Evolutionary conservation across 2,113 vertebrate genomes (phyloP), one percentile per base, ranked within the genome.

Genomic region (Xiphophorus hellerii): DNA sequence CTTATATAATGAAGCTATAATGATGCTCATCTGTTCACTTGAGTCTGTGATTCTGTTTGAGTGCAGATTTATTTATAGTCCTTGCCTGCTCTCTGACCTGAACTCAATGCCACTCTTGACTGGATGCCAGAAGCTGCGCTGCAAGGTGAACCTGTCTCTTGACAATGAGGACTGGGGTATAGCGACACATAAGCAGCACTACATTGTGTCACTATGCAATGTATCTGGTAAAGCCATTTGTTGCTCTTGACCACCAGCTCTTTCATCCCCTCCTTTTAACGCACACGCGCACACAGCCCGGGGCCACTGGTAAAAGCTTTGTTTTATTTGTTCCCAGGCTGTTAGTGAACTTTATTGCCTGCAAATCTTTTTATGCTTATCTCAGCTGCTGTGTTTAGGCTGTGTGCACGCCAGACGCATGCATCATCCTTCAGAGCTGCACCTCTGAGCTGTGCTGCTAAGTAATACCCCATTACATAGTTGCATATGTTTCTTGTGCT

Each of bases 241-340:
- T 30, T 64, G 70, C 65, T 76, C 66, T 69, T 73, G 71, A 88
- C 78, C 85, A 74, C 44, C 67, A 67, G 28, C 66, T 76, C 77
- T 84, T 86, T 85, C 80, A 89, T 74, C 79, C 69, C 42, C 31
- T 13, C 42, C 37, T 14, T 83, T 84, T 37, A 75, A 85, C 67
- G 79, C 70, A 66, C 62, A 30, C 33, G 37, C 67, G 69, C 35
- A 54, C 64, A 71, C 60, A 58, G 28, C 30, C 69, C 30, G 62
- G 69, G 61, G 66, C 62, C 77, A 74, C 72, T 80, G 83, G 30
- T 83, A 73, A 88, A 75, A 81, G 61, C 69, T 84, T 85, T 77
- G 75, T 78, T 90, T 84, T 62, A 84, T 88, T 78, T 74, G 71
- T 74, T 85, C 66, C 65, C 3, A 11, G 69, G 64, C 75, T 79